Conservation (phyloP, 1,140 invertebrate genomes). For the Olivierus martensii region DNA sequence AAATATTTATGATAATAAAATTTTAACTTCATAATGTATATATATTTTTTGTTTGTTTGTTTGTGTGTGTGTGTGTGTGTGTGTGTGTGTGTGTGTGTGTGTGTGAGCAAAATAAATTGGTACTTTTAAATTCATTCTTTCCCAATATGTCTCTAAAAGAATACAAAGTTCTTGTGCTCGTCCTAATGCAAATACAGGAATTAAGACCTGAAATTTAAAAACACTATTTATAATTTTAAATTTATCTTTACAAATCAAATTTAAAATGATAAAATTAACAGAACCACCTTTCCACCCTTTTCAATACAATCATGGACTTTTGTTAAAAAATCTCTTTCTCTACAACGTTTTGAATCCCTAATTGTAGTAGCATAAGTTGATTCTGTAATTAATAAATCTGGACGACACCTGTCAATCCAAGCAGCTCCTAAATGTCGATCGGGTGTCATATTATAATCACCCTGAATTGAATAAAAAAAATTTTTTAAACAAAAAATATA, state of each 20-base stretch:
- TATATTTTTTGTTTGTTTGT: no score
- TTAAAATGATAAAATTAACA: neutral
- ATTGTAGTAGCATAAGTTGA: conserved; percentile 99
- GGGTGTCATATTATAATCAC: conserved; percentile 99
- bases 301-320: conserved; percentile 62
- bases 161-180: conserved; percentile 98
- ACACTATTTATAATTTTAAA: no score
- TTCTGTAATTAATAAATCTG: conserved; percentile 93
- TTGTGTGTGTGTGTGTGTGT: no score
- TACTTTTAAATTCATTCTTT: conserved; percentile 83
- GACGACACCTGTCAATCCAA: conserved; percentile 96
- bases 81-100: no score
- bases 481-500: no score
- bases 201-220: conserved; percentile 61
- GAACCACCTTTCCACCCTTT: conserved; percentile 39
- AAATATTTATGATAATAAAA: no score
- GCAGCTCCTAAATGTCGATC: conserved; percentile 97
- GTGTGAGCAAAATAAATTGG: conserved; percentile 98
- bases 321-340: conserved; percentile 93
- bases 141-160: conserved; percentile 94
- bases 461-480: no score
- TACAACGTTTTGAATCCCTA: conserved; percentile 90
- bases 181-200: conserved; percentile 97
- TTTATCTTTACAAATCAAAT: neutral
- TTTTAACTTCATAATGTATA: no score